Evolutionary conservation across 2,797 vertebrate genomes (phyloP).

Genomic region (Numenius phaeopus): DNA sequence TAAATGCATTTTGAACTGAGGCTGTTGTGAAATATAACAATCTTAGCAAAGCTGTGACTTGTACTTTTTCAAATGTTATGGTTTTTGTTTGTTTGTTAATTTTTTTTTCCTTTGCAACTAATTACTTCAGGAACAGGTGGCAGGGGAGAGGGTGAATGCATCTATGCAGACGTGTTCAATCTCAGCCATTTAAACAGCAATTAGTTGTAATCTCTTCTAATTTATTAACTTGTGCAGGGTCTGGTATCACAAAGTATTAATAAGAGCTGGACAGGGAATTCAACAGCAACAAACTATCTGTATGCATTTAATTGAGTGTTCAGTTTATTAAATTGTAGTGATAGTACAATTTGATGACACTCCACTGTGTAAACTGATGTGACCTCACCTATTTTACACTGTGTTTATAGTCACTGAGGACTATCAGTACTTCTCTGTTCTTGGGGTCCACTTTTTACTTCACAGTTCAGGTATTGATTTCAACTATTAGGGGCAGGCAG

Average conservation of each 20-base stretch:
- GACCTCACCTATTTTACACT: neutral
- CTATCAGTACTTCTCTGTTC: neutral
- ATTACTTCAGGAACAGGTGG: neutral
- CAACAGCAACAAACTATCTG: neutral
- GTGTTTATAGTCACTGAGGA: neutral
- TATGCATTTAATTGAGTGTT: neutral
- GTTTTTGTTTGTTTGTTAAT: neutral
- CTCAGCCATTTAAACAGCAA: slow-evolving; percentile 3
- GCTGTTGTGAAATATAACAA: neutral
- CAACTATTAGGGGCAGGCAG: neutral
- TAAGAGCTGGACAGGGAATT: neutral
- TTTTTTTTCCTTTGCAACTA: neutral
- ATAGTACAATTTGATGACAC: neutral
- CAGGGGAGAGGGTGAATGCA: neutral
- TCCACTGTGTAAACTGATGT: neutral
- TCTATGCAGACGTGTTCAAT: neutral
- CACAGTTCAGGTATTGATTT: neutral
- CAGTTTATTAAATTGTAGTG: neutral
- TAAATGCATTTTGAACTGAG: neutral
- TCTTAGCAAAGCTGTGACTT: neutral
- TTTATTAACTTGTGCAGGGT: slow-evolving; percentile 4
- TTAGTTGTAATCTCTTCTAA: slow-evolving; percentile 1
- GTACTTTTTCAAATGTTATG: neutral
- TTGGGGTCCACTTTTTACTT: neutral
- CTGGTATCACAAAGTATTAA: slow-evolving; percentile 16